phyloP scores from a whole-genome alignment of 2,888 invertebrate species.

The Patella depressa region DNA sequence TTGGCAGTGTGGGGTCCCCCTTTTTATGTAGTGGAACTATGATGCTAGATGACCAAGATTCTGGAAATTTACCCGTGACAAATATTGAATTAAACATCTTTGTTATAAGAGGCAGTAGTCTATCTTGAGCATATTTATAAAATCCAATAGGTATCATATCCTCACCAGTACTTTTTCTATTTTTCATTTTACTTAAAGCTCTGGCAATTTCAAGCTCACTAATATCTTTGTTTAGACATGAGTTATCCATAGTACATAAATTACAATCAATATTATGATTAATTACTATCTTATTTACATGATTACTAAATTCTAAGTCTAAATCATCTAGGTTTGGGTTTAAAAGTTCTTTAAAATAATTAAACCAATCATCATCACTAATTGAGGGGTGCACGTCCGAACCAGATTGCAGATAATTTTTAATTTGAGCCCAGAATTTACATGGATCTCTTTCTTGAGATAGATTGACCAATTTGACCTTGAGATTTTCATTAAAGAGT shows the following conservation, averaged over 20 bases:
- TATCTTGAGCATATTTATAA: too few species aligned
- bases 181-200: too few species aligned
- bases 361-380: neutral
- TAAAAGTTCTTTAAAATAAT: neutral
- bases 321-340: too few species aligned
- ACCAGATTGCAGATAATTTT: neutral
- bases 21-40: neutral
- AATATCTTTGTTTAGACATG: too few species aligned
- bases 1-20: neutral
- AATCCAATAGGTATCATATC: too few species aligned
- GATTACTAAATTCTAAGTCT: too few species aligned
- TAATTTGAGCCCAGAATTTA: neutral
- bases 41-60: neutral
- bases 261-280: too few species aligned
- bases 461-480: neutral
- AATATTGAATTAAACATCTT: neutral
- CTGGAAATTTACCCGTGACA: neutral
- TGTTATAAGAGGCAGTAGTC: neutral
- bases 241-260: too few species aligned
- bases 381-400: neutral
- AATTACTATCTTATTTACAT: too few species aligned
- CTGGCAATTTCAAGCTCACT: too few species aligned
- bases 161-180: conserved; percentile 8
- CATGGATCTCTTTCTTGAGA: neutral
- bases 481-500: neutral